phyloP scores from a whole-genome alignment of 2,113 vertebrate genomes.

The Hippocampus barbouri region DNA sequence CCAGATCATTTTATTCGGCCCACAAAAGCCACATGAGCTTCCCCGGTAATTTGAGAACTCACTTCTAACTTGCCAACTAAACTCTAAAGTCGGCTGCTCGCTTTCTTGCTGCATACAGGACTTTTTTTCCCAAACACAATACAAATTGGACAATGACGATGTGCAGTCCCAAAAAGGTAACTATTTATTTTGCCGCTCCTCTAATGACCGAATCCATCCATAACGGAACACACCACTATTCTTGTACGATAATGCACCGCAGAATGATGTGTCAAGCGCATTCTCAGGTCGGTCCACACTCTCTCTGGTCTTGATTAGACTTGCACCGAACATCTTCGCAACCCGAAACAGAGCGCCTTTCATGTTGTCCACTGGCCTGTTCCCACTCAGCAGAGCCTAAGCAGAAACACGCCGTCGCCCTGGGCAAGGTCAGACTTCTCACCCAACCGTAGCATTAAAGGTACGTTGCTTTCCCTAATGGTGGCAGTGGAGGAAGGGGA shows the following conservation, averaged over 20 bases:
- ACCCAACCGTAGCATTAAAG: conserved; percentile 60
- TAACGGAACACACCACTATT: conserved; percentile 7
- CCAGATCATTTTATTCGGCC: no score
- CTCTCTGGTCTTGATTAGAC: conserved; percentile 77
- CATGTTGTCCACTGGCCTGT: conserved; percentile 64
- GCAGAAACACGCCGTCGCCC: conserved; percentile 73
- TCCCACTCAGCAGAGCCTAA: conserved; percentile 70
- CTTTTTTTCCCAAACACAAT: no score
- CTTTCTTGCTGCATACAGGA: no score
- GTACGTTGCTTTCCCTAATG: conserved; percentile 59
- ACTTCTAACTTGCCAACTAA: no score
- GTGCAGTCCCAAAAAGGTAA: not conserved
- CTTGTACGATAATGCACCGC: conserved; percentile 25
- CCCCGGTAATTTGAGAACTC: no score
- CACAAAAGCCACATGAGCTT: no score
- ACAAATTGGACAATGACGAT: no score
- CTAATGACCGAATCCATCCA: conserved; percentile 21
- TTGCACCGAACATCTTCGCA: conserved; percentile 64
- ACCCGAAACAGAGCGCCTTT: conserved; percentile 68
- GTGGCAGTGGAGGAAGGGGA: conserved; percentile 17
- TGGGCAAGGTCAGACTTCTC: conserved; percentile 70
- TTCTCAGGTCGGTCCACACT: conserved; percentile 51
- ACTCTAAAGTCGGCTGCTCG: no score
- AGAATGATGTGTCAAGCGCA: conserved; percentile 48
- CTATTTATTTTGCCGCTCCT: not conserved